Percentiles rank a stretch among this genome's conserved stretches.
Conservation (phyloP, 2,113 vertebrate species). For the Elachura formosa region DNA sequence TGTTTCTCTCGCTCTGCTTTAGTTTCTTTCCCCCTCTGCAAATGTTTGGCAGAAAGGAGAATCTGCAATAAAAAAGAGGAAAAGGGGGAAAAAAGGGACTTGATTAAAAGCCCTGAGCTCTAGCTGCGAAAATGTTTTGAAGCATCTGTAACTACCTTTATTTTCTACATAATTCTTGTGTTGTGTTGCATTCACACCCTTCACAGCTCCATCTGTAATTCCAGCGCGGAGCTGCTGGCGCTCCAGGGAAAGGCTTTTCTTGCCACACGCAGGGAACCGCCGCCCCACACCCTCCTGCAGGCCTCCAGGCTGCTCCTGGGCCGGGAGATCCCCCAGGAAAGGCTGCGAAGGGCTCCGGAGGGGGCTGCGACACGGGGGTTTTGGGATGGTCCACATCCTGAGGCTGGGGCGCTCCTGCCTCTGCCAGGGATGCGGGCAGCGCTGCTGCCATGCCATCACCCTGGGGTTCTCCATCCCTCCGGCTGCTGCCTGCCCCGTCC, state of each 20-base stretch:
- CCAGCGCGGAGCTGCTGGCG: background rate
- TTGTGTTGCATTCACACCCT: background rate
- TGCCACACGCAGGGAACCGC: fast-evolving
- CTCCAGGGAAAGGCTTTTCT: background rate
- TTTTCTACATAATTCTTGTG: background rate
- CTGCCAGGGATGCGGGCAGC: background rate
- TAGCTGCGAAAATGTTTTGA: slow-evolving; percentile 1
- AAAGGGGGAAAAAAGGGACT: fast-evolving
- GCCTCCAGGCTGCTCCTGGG: background rate
- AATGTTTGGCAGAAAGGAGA: slow-evolving; percentile 20
- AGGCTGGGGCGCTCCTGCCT: background rate
- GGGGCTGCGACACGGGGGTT: fast-evolving
- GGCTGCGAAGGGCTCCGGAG: background rate
- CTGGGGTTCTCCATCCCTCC: fast-evolving
- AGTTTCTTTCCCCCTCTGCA: background rate
- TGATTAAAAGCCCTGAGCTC: slow-evolving; percentile 20
- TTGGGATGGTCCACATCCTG: fast-evolving
- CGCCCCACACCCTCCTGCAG: fast-evolving
- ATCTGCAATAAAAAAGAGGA: background rate
- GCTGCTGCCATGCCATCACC: background rate
- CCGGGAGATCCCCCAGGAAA: background rate
- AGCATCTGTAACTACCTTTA: slow-evolving; percentile 25
- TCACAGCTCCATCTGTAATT: background rate
- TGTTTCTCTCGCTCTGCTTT: background rate
- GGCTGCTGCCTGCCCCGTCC: background rate